phyloP scores from a whole-genome alignment of 2,888 invertebrate species.

The Epirrita christyi region DNA sequence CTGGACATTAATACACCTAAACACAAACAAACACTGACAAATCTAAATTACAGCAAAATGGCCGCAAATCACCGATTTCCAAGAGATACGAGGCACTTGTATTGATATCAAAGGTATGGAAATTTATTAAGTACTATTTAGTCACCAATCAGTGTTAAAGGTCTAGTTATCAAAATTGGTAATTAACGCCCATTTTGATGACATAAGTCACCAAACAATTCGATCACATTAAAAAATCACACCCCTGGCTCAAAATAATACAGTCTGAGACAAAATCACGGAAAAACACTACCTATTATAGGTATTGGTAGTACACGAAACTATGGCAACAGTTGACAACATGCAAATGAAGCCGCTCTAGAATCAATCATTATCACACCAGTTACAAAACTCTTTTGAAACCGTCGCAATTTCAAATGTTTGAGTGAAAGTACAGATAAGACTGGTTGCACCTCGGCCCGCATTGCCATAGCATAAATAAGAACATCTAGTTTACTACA shows the following conservation, averaged over 20 bases:
- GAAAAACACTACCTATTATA: background rate
- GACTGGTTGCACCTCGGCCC: slow-evolving; percentile 19
- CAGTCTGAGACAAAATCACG: background rate
- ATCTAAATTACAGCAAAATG: no score
- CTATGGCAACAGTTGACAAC: slow-evolving; percentile 1
- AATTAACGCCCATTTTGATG: no score
- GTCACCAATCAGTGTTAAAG: no score
- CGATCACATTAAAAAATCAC: no score
- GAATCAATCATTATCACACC: slow-evolving; percentile 29
- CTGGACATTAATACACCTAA: no score
- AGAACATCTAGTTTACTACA: slow-evolving; percentile 2
- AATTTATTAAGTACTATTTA: no score
- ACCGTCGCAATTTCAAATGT: slow-evolving; percentile 44
- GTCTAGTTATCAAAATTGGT: no score
- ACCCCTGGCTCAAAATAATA: background rate
- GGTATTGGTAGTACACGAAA: background rate
- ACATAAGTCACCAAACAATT: no score
- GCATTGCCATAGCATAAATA: slow-evolving; percentile 6
- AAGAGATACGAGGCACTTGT: no score
- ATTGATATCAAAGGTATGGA: no score
- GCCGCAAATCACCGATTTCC: no score
- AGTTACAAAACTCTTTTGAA: slow-evolving; percentile 35
- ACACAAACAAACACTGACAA: no score
- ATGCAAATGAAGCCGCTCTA: slow-evolving; percentile 27
- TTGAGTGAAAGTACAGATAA: slow-evolving; percentile 56